A percentile compares a stretch with the other conserved stretches of the same genome.
Conservation (phyloP, 2,888 invertebrate genomes). For the Eupithecia pulchellata region DNA sequence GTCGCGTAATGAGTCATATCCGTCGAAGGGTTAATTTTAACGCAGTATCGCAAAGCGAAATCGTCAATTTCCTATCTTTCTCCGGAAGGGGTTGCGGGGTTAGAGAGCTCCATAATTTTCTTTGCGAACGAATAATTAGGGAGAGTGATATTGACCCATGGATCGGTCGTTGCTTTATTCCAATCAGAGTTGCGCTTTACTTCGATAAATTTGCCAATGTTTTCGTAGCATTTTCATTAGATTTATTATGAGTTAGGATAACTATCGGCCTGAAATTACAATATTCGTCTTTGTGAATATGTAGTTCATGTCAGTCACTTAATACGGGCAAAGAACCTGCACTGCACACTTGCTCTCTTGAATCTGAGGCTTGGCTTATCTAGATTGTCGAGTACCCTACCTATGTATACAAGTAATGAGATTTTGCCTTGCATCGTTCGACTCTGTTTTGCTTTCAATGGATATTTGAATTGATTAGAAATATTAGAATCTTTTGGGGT, state of each 20-base stretch:
- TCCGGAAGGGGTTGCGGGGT: conserved; percentile 53
- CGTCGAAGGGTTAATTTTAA: conserved; percentile 82
- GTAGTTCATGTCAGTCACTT: conserved; percentile 55
- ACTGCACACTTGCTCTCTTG: conserved; percentile 52
- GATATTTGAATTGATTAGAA: conserved; percentile 35
- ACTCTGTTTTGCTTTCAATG: conserved; percentile 37
- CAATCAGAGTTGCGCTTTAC: not conserved
- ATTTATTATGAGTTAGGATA: conserved; percentile 55
- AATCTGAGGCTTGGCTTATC: conserved; percentile 59
- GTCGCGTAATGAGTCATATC: conserved; percentile 82
- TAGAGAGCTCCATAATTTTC: conserved; percentile 51
- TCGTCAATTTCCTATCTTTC: conserved; percentile 69
- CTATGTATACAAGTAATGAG: conserved; percentile 57
- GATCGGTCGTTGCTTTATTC: not conserved
- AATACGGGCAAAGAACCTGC: conserved; percentile 47
- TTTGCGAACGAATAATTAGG: conserved; percentile 46
- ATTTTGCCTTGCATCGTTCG: conserved; percentile 50
- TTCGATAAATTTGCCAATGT: not conserved
- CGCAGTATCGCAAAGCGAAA: conserved; percentile 72
- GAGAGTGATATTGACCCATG: conserved; percentile 31
- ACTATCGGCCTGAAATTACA: conserved; percentile 47
- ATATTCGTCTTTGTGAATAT: conserved; percentile 57
- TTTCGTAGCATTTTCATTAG: conserved; percentile 28
- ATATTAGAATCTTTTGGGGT: conserved; percentile 25
- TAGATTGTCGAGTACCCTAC: conserved; percentile 52